These are phyloP conservation scores for Alethe castanea DNA, from an alignment of 2,113 vertebrate genomes.

Conservation along the genomic window DNA sequence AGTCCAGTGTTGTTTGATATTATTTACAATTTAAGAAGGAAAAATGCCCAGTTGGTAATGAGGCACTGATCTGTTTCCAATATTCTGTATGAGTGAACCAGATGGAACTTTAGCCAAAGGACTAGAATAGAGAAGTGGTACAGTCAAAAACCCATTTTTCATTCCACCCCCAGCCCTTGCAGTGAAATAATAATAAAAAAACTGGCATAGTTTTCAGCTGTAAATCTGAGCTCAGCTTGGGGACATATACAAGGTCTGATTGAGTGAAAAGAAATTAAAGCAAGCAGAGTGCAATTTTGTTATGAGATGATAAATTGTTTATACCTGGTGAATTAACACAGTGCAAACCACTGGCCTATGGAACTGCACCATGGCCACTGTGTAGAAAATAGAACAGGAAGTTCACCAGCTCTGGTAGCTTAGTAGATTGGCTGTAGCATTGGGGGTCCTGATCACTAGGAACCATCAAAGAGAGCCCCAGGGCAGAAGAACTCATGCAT, in stretches of 20 bases:
- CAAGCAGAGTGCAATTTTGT: neutral
- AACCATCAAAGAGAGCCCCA: neutral
- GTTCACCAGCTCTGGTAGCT: neutral
- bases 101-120: neutral
- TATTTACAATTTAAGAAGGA: neutral
- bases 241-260: neutral
- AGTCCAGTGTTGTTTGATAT: neutral
- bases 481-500: neutral
- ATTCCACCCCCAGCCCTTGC: accelerated
- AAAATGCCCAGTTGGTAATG: neutral
- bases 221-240: neutral
- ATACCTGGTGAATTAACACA: neutral
- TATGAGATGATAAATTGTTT: neutral
- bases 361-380: neutral
- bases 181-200: neutral
- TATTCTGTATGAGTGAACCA: neutral
- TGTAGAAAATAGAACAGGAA: neutral
- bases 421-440: accelerated
- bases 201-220: neutral
- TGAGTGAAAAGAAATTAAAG: neutral
- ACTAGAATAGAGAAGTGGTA: neutral
- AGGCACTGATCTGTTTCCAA: neutral
- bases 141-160: neutral
- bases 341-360: neutral
- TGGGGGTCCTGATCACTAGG: neutral